Evolutionary conservation across 2,888 invertebrate genomes (phyloP).

Genomic region (Eustalomyia histrio): DNA sequence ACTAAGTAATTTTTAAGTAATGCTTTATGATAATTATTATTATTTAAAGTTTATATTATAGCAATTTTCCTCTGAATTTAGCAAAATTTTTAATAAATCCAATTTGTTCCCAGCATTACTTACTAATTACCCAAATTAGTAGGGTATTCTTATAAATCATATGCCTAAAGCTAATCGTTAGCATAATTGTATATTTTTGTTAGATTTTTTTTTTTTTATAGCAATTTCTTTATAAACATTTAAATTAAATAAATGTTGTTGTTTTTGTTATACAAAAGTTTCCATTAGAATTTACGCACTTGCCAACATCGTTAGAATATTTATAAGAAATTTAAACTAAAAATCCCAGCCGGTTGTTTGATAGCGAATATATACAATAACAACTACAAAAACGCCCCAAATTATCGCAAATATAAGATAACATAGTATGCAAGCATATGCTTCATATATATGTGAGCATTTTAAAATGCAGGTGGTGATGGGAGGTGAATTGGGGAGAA

Average conservation of each 20-base stretch:
- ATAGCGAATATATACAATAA: background rate
- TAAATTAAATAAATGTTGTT: conserved; percentile 9
- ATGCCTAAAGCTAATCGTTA: too few relatives aligned
- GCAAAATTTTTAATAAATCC: too few relatives aligned
- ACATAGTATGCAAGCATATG: conserved; percentile 17
- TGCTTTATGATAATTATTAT: too few relatives aligned
- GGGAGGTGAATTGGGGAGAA: conserved; percentile 13
- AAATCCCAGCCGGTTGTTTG: background rate
- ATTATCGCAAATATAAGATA: conserved; percentile 6
- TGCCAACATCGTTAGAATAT: background rate
- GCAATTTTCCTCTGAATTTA: too few relatives aligned
- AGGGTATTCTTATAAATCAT: too few relatives aligned
- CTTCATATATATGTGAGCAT: conserved; percentile 16
- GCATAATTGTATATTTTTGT: conserved; percentile 4
- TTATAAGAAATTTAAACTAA: background rate
- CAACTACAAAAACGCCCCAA: background rate
- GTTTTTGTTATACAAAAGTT: conserved; percentile 13
- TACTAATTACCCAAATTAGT: too few relatives aligned
- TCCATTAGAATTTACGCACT: conserved; percentile 13
- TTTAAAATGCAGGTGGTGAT: background rate
- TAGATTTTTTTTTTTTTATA: conserved; percentile 3
- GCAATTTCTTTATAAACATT: conserved; percentile 20
- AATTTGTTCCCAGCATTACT: too few relatives aligned
- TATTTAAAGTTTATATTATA: too few relatives aligned
- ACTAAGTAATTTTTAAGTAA: too few relatives aligned